A percentile compares a stretch with the other conserved stretches of the same genome.
These are phyloP conservation scores for Porites divaricata DNA, from an alignment of 92 coral and sea anemone genomes.

Conservation along the genomic window DNA sequence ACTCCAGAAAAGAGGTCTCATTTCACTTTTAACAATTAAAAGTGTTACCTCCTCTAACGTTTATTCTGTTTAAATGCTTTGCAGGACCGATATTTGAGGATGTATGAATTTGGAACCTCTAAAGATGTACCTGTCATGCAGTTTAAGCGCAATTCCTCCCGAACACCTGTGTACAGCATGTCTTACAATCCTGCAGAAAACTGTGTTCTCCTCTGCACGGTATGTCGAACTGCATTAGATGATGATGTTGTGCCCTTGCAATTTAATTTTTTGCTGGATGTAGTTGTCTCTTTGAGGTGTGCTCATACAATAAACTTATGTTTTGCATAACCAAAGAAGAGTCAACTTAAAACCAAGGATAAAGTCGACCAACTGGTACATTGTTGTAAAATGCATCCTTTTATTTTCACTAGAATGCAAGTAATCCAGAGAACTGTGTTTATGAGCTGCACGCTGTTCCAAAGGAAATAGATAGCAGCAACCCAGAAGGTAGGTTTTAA, in stretches of 20 bases:
- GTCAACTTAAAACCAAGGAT: too few species aligned
- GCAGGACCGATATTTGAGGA: conserved; percentile 89
- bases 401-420: conserved; percentile 67
- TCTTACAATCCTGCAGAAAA: conserved; percentile 98
- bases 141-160: conserved; percentile 89
- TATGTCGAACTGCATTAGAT: conserved; percentile 25
- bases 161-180: conserved; percentile 92
- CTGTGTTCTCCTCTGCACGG: conserved; percentile 92
- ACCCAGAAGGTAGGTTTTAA: conserved; percentile 85
- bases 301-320: too few species aligned
- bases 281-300: too few species aligned
- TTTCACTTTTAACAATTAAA: not conserved
- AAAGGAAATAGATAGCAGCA: conserved; percentile 94
- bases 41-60: not conserved
- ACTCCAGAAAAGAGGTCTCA: too few species aligned
- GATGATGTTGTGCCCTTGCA: too few species aligned
- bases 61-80: not conserved
- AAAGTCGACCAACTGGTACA: not conserved
- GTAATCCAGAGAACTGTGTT: conserved; percentile 95
- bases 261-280: too few species aligned
- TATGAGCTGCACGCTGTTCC: conserved; percentile 99
- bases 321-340: too few species aligned
- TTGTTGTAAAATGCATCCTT: not conserved
- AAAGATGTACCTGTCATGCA: conserved; percentile 98
- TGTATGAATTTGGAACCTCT: conserved; percentile 99